These are phyloP conservation scores for Poeciliopsis presidionis DNA, from an alignment of 2,797 vertebrate genomes.

Conservation along the genomic window DNA sequence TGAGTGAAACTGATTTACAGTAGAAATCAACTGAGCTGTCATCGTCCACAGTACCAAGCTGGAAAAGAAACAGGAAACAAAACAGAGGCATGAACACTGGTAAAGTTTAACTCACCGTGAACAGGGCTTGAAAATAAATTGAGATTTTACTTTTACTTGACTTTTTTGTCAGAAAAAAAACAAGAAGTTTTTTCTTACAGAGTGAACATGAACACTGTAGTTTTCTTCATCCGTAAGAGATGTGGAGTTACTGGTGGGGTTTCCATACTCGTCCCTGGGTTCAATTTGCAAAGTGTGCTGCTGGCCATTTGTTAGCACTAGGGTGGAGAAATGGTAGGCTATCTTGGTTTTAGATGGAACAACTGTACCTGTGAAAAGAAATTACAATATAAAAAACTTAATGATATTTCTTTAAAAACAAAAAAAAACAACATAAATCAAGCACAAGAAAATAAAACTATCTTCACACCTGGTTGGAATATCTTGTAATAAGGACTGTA, in stretches of 20 bases:
- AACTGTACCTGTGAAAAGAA: conserved; percentile 86
- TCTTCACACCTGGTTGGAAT: conserved; percentile 91
- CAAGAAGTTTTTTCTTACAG: conserved; percentile 79
- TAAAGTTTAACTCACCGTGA: conserved; percentile 20
- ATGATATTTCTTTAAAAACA: not conserved
- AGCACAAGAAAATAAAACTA: not conserved
- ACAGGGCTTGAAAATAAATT: not conserved
- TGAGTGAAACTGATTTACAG: conserved; percentile 89
- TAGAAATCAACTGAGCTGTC: conserved; percentile 86
- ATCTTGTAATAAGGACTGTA: conserved; percentile 98
- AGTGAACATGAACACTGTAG: conserved; percentile 89
- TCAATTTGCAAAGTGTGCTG: conserved; percentile 95
- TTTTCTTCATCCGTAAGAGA: conserved; percentile 91
- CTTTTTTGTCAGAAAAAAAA: conserved; percentile 12
- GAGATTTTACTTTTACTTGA: conserved; percentile 13
- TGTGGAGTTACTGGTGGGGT: conserved; percentile 94
- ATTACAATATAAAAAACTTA: not conserved
- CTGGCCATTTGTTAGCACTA: conserved; percentile 92
- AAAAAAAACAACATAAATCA: not conserved
- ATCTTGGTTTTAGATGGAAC: conserved; percentile 99
- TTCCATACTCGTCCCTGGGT: conserved; percentile 96
- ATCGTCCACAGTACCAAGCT: conserved; percentile 93
- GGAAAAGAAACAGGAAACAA: conserved; percentile 3
- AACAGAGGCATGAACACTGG: conserved; percentile 1
- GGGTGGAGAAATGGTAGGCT: conserved; percentile 95